A percentile compares a stretch with the other conserved stretches of the same genome.
Conservation (phyloP, 2,888 invertebrate species). For the Apamea monoglypha region DNA sequence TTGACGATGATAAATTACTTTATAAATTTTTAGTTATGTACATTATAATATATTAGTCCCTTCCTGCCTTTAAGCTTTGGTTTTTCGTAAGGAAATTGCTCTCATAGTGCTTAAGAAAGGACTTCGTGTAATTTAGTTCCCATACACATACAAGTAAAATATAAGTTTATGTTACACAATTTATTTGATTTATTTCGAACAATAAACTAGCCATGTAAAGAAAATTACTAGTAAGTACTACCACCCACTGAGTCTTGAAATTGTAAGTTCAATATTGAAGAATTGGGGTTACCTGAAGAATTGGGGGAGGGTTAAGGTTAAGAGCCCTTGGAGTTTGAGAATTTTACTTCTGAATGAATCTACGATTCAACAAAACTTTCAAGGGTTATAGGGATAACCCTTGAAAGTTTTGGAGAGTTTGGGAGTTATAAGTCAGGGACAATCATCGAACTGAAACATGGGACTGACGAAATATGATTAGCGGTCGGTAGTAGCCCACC, state of each 20-base stretch:
- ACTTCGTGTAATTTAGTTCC: neutral
- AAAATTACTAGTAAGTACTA: neutral
- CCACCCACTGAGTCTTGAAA: neutral
- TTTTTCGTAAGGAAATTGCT: neutral
- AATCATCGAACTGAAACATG: neutral
- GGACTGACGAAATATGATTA: neutral
- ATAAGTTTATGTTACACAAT: neutral
- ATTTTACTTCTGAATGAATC: neutral
- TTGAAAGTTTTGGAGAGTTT: neutral
- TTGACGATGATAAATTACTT: conserved; percentile 56
- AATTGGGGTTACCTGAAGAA: neutral
- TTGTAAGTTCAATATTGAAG: neutral
- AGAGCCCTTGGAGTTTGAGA: neutral
- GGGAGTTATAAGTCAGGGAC: too few relatives aligned
- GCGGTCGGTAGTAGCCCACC: too few relatives aligned
- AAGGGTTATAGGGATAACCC: neutral
- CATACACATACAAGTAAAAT: neutral
- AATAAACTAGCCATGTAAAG: neutral
- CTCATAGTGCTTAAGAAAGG: neutral
- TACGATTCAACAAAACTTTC: neutral
- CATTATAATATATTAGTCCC: neutral
- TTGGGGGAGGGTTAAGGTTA: neutral
- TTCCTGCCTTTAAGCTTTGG: neutral
- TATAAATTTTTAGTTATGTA: conserved; percentile 20
- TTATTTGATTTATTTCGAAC: conserved; percentile 1